Evolutionary conservation across 2,888 invertebrate genomes (phyloP).

Genomic region (Dasysyrphus tricinctus): DNA sequence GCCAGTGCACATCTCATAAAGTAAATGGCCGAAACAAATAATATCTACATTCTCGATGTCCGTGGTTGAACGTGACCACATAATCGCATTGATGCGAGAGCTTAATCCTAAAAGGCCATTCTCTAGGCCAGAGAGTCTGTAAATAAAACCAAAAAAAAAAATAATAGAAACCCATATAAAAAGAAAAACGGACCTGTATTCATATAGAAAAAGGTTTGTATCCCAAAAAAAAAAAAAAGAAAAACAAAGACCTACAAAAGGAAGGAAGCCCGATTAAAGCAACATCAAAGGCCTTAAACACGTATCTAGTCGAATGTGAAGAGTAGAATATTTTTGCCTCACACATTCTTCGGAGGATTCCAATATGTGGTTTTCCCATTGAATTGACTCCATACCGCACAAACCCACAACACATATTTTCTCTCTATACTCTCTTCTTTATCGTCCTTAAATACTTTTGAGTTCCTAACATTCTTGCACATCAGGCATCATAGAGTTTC

Average conservation of each 20-base stretch:
- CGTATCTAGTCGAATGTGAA: constrained; percentile 21
- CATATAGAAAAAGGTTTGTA: constrained; percentile 24
- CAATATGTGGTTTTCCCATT: constrained; percentile 13
- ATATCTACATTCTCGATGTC: constrained; percentile 86
- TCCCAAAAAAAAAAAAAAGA: background rate
- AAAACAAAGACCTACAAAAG: background rate
- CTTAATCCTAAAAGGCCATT: constrained; percentile 91
- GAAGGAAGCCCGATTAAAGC: constrained; percentile 20
- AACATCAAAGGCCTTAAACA: constrained; percentile 44
- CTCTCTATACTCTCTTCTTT: background rate
- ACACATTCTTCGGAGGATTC: constrained; percentile 57
- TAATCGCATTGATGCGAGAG: constrained; percentile 85
- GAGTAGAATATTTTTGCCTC: constrained; percentile 36
- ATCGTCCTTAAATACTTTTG: constrained; percentile 39
- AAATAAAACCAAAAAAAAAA: constrained; percentile 31
- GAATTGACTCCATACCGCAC: constrained; percentile 6
- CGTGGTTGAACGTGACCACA: constrained; percentile 84
- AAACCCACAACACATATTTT: constrained; percentile 18
- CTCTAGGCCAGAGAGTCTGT: constrained; percentile 93
- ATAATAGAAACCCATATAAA: constrained; percentile 5
- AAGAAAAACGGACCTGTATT: constrained; percentile 21
- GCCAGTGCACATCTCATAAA: constrained; percentile 96
- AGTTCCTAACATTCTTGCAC: constrained; percentile 24
- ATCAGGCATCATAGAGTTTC: constrained; percentile 51
- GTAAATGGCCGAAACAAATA: constrained; percentile 91